These are phyloP conservation scores for Lumbricus terrestris DNA, from an alignment of 2,888 invertebrate genomes.

Conservation along the genomic window DNA sequence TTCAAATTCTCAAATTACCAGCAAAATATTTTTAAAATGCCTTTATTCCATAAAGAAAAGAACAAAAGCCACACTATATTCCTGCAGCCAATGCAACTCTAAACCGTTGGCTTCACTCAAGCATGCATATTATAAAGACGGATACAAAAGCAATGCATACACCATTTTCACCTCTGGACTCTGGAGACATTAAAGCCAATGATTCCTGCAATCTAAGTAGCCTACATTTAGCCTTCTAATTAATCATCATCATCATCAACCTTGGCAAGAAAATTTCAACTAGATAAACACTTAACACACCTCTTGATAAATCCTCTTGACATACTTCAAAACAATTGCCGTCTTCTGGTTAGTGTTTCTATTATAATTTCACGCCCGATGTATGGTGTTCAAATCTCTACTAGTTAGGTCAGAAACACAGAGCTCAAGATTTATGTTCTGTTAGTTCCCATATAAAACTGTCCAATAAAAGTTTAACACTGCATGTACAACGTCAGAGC, in stretches of 20 bases:
- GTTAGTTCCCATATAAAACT: background rate
- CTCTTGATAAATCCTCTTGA: background rate
- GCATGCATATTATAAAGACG: too few relatives aligned
- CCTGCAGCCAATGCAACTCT: too few relatives aligned
- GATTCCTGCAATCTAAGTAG: background rate
- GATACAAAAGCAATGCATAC: background rate
- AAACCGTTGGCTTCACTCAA: background rate
- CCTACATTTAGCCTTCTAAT: background rate
- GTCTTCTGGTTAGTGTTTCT: background rate
- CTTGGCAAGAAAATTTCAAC: background rate
- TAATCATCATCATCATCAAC: background rate
- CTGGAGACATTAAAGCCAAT: background rate
- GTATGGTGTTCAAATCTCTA: background rate
- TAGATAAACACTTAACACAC: background rate
- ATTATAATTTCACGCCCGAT: background rate
- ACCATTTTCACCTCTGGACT: background rate
- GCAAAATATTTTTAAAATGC: background rate
- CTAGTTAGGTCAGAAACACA: background rate
- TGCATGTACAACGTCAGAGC: too few relatives aligned
- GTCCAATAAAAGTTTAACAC: too few relatives aligned
- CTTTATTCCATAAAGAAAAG: too few relatives aligned
- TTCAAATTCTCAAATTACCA: background rate
- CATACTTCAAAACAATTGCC: background rate
- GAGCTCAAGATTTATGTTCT: background rate
- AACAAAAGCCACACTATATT: too few relatives aligned